These are phyloP conservation scores for Eupeodes luniger DNA, from an alignment of 2,888 invertebrate genomes.

Conservation along the genomic window DNA sequence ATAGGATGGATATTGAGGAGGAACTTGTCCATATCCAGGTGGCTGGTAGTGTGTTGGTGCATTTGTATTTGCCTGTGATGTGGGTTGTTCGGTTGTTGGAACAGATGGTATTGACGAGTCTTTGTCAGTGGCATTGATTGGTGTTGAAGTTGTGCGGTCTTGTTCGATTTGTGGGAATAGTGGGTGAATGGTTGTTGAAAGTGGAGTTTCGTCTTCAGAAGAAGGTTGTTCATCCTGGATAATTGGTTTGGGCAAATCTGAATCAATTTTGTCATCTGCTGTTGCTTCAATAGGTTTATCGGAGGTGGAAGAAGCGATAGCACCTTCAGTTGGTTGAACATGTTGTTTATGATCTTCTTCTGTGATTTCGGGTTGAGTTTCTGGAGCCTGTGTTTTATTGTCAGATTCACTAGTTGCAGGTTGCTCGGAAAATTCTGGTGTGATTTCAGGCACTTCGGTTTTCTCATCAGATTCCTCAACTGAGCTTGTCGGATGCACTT, in stretches of 20 bases:
- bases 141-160: slow-evolving; percentile 68
- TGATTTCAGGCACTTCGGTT: slow-evolving; percentile 7
- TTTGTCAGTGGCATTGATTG: slow-evolving; percentile 63
- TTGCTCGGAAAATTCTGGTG: slow-evolving; percentile 48
- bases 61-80: slow-evolving; percentile 77
- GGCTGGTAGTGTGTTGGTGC: slow-evolving; percentile 79
- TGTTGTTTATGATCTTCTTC: slow-evolving; percentile 58
- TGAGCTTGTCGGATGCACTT: neutral
- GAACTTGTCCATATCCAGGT: slow-evolving; percentile 79
- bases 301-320: slow-evolving; percentile 3
- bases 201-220: slow-evolving; percentile 71
- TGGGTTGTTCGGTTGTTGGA: slow-evolving; percentile 50
- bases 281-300: slow-evolving; percentile 36
- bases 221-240: slow-evolving; percentile 61
- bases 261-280: slow-evolving; percentile 26
- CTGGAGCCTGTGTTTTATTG: neutral
- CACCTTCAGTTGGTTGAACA: slow-evolving; percentile 58
- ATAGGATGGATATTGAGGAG: slow-evolving; percentile 81
- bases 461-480: neutral
- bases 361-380: slow-evolving; percentile 38
- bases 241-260: slow-evolving; percentile 68
- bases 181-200: slow-evolving; percentile 79
- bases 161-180: slow-evolving; percentile 78
- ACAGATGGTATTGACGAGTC: slow-evolving; percentile 23
- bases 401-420: neutral